A percentile compares a stretch with the other conserved stretches of the same genome.
Conservation (phyloP, 1,140 invertebrate genomes). For the Pogonus chalceus region DNA sequence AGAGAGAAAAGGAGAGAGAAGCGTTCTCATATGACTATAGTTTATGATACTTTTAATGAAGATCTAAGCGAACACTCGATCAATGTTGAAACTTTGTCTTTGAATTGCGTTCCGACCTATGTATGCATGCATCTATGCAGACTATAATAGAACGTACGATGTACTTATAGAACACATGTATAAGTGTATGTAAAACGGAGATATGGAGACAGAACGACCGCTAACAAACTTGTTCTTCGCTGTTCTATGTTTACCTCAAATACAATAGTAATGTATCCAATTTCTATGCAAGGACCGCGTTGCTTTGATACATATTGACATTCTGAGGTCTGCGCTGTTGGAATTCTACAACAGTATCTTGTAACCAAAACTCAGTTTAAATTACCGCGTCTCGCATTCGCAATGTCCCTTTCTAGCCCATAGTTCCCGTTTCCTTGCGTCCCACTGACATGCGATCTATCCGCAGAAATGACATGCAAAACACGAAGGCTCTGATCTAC, state of each 20-base stretch:
- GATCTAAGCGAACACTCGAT: too few species aligned
- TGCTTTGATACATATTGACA: background rate
- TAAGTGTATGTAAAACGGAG: too few species aligned
- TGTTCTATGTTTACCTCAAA: background rate
- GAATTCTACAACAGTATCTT: background rate
- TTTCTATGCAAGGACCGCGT: background rate
- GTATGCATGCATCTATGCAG: too few species aligned
- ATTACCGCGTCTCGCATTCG: background rate
- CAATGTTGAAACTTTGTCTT: too few species aligned
- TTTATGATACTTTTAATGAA: too few species aligned
- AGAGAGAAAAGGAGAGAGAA: too few species aligned
- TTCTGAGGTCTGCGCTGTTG: background rate
- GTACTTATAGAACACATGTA: too few species aligned
- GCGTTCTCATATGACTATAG: too few species aligned
- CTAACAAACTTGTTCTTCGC: background rate
- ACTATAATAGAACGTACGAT: too few species aligned
- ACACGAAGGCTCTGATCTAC: background rate
- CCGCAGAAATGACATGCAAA: background rate
- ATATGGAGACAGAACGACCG: background rate
- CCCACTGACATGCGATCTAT: background rate
- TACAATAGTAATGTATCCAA: background rate
- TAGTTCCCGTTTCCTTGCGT: too few species aligned
- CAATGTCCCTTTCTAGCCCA: background rate
- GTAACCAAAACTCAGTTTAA: background rate
- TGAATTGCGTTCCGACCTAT: too few species aligned